These are phyloP conservation scores for Mesembrinibis cayennensis DNA, from an alignment of 2,113 vertebrate genomes.

Conservation along the genomic window DNA sequence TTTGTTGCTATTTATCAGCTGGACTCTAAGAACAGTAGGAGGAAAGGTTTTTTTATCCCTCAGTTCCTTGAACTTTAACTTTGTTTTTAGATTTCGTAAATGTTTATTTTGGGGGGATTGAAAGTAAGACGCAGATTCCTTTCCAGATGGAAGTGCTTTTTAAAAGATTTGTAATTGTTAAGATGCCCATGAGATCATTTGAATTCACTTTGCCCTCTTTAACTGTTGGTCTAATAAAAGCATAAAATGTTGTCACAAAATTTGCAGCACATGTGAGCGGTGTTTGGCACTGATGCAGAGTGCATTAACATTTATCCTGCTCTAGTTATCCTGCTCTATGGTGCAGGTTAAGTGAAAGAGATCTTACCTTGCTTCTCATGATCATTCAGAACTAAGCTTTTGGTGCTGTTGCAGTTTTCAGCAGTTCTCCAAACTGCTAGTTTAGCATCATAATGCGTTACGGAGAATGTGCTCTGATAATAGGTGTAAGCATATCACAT, in stretches of 20 bases:
- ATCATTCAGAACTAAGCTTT: background rate
- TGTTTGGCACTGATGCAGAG: background rate
- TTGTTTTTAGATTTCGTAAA: background rate
- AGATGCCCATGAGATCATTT: background rate
- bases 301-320: background rate
- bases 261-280: background rate
- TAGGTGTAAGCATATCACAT: background rate
- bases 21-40: background rate
- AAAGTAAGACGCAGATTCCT: background rate
- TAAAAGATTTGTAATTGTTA: background rate
- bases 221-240: background rate
- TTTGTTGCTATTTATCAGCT: background rate
- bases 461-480: background rate
- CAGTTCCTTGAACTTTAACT: constrained; percentile 9
- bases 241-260: background rate
- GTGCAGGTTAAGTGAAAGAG: background rate
- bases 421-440: background rate
- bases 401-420: background rate
- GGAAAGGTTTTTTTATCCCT: background rate
- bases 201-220: background rate
- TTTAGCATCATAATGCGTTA: background rate
- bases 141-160: background rate
- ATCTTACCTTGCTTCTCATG: background rate
- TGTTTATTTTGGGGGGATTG: background rate
- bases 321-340: background rate